Percentiles rank a stretch among this genome's conserved stretches.
These are phyloP conservation scores for Polypterus bichir DNA, from an alignment of 2,113 vertebrate genomes.

Conservation along the genomic window DNA sequence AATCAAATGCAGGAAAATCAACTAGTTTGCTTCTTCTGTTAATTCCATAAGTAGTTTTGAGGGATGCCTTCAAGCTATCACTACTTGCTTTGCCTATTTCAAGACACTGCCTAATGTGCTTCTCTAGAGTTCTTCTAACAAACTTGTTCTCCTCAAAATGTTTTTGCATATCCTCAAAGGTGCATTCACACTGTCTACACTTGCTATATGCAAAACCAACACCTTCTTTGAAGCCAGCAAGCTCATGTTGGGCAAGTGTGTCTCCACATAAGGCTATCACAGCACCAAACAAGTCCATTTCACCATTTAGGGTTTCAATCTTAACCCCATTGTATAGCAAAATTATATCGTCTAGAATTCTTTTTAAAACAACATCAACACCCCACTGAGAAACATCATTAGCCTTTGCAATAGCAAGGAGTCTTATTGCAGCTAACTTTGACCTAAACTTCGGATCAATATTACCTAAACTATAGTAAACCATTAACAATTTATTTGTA, in stretches of 20 bases:
- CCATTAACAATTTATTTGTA: constrained; percentile 20
- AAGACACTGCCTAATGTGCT: constrained; percentile 12
- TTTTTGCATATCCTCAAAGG: constrained; percentile 13
- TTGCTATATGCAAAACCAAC: constrained; percentile 17
- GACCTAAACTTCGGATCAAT: constrained; percentile 15
- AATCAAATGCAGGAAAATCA: constrained; percentile 18
- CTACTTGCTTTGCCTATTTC: constrained; percentile 13
- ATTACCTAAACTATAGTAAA: constrained; percentile 19
- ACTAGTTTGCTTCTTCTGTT: constrained; percentile 18
- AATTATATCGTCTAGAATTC: constrained; percentile 8
- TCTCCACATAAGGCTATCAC: constrained; percentile 19
- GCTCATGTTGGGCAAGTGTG: constrained; percentile 22
- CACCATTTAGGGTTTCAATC: constrained; percentile 11
- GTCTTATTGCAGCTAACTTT: neutral
- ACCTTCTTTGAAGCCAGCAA: constrained; percentile 20
- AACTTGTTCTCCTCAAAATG: constrained; percentile 16
- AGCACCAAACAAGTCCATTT: constrained; percentile 16
- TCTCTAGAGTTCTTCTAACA: constrained; percentile 14
- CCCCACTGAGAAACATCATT: constrained; percentile 5
- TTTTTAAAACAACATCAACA: constrained; percentile 12
- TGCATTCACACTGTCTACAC: constrained; percentile 16
- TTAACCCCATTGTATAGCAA: constrained; percentile 10
- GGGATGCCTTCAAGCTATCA: constrained; percentile 5
- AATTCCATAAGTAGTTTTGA: constrained; percentile 19
- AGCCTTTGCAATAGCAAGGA: constrained; percentile 11